These are phyloP conservation scores for Nymphalis io DNA, from an alignment of 1,140 invertebrate genomes.

Conservation along the genomic window DNA sequence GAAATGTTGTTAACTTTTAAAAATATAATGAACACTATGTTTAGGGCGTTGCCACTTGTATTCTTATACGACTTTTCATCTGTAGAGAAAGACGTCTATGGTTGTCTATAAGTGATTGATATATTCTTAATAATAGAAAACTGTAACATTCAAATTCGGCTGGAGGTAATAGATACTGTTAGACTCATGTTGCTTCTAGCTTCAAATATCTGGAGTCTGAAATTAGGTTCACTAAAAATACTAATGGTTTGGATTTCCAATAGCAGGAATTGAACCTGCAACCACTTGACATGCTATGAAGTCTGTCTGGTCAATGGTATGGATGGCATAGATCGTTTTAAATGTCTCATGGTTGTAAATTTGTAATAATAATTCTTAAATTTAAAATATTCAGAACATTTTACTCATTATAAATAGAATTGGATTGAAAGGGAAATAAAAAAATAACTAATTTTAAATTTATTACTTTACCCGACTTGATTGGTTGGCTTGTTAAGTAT, in stretches of 20 bases:
- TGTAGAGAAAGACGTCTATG: conserved; percentile 4
- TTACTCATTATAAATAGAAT: neutral
- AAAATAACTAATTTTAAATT: neutral
- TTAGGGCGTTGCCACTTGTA: neutral
- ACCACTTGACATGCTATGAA: no score
- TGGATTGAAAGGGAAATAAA: neutral
- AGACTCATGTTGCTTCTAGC: no score
- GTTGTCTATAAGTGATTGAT: neutral
- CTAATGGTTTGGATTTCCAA: neutral
- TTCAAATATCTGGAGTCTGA: no score
- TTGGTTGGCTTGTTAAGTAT: neutral
- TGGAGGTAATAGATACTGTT: no score
- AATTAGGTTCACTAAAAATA: no score
- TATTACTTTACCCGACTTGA: neutral
- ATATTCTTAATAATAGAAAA: neutral
- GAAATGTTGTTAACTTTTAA: neutral
- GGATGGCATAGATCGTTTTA: neutral
- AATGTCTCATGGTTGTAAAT: no score
- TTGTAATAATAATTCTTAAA: no score
- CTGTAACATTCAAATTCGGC: neutral
- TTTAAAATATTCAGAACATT: no score
- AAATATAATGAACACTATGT: neutral
- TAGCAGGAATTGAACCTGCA: conserved; percentile 6
- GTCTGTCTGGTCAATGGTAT: no score
- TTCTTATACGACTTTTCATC: neutral